Conservation (phyloP, 2,888 invertebrate genomes). For the Zaprionus lineosus region DNA sequence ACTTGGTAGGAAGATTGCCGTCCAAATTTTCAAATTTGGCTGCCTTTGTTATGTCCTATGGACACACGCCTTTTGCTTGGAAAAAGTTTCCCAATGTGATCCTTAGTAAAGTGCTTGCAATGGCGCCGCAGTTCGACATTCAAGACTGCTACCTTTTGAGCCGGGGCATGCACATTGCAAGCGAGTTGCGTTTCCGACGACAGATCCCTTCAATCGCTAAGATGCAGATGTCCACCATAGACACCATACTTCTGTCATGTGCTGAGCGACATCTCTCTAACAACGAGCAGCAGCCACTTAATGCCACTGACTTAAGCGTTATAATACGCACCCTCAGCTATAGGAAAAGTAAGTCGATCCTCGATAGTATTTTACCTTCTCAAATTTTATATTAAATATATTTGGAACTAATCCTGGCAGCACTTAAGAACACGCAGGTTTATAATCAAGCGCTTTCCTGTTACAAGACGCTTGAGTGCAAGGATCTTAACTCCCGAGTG, state of each 20-base stretch:
- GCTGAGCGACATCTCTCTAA: constrained; percentile 76
- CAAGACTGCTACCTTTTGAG: constrained; percentile 83
- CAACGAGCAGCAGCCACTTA: constrained; percentile 50
- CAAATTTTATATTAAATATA: not conserved
- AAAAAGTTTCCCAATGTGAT: constrained; percentile 80
- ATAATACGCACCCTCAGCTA: constrained; percentile 78
- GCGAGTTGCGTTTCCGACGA: constrained; percentile 78
- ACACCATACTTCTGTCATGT: constrained; percentile 78
- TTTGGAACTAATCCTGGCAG: constrained; percentile 54
- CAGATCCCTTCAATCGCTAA: constrained; percentile 60
- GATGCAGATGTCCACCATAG: constrained; percentile 76
- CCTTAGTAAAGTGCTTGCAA: constrained; percentile 80
- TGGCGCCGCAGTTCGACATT: constrained; percentile 82
- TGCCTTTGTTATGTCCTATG: constrained; percentile 83
- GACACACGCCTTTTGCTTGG: constrained; percentile 77
- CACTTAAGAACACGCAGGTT: constrained; percentile 78
- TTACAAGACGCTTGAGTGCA: constrained; percentile 75
- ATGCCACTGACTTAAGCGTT: constrained; percentile 74
- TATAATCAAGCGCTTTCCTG: constrained; percentile 80
- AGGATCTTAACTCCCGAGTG: constrained; percentile 83
- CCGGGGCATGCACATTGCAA: constrained; percentile 82
- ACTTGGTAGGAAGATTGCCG: constrained; percentile 81
- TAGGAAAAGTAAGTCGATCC: constrained; percentile 74
- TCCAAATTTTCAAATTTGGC: constrained; percentile 81
- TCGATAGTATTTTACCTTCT: not conserved